Conservation (phyloP, 1,140 invertebrate genomes). For the Procambarus clarkii region DNA sequence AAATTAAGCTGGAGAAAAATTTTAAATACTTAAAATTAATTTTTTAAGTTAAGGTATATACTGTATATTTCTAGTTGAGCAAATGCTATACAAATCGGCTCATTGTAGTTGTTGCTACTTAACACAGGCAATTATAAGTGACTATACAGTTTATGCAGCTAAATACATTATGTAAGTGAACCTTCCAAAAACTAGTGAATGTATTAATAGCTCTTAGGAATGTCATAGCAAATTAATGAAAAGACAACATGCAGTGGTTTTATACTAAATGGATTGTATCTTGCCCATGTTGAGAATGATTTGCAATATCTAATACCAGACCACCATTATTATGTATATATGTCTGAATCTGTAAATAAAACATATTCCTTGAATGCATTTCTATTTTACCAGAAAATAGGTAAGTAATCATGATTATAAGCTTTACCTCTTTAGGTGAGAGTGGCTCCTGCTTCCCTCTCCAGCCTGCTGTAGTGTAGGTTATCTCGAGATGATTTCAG, state of each 20-base stretch:
- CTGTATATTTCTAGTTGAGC: background rate
- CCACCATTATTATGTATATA: constrained; percentile 55
- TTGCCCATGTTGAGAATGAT: constrained; percentile 57
- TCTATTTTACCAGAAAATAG: background rate
- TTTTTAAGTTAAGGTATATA: background rate
- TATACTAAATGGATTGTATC: constrained; percentile 50
- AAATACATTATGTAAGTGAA: constrained; percentile 27
- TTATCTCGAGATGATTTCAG: too few relatives aligned
- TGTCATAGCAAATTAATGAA: constrained; percentile 47
- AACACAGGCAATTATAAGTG: constrained; percentile 26
- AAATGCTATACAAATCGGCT: constrained; percentile 3
- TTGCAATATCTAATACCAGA: constrained; percentile 52
- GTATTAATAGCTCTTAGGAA: constrained; percentile 7
- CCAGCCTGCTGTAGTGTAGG: too few relatives aligned
- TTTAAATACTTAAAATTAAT: background rate
- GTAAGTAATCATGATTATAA: too few relatives aligned
- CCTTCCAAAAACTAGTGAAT: constrained; percentile 34
- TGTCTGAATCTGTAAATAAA: constrained; percentile 64
- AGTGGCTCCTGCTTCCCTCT: too few relatives aligned
- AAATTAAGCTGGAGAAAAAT: background rate
- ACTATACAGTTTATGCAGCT: constrained; percentile 40
- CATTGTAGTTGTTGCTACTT: constrained; percentile 35
- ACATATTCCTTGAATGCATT: constrained; percentile 35
- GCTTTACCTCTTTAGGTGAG: too few relatives aligned
- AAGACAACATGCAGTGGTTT: constrained; percentile 41